Evolutionary conservation across 1,140 invertebrate species (phyloP), one percentile per base, ranked within the genome.

Genomic region (Musca vetustissima): DNA sequence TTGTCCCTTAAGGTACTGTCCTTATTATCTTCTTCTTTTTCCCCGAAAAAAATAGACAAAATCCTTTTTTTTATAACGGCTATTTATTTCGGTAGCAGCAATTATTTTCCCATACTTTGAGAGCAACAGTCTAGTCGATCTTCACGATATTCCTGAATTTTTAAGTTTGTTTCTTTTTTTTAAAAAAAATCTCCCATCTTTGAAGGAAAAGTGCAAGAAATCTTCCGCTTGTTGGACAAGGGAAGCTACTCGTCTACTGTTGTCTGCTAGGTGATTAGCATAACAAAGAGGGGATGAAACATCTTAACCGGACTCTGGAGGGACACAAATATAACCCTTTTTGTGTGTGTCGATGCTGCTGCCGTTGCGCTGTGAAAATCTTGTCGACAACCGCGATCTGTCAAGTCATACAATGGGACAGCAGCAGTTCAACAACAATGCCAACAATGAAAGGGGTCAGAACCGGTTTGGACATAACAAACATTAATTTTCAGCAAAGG

Each of bases 401-500:
- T 55, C 53, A 55, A 55, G 53, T 24, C 21, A 15, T 28, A 55
- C 21, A 55, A 22, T 21, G n/a, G 50, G 3, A 28, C 8, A 15
- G 8, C 48, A 47, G 15, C 28, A 3, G 8, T 28, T 28, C 28
- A 28, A 47, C 43, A 47, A 53, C 6, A 53, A 53, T 15, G 11
- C 4, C 19, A 19, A 53, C 17, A 19, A 53, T 22, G 24, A 55
- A 55, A 55, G 17, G 48, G 48, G 14, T 24, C 53, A 55, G 24
- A 55, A 55, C 53, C 53, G 53, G 53, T 55, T 55, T 55, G 53
- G 53, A 55, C 53, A 55, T 28, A 28, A 55, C 53, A 55, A 25
- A 55, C 53, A 55, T 55, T 55, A 55, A 55, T 55, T 55, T 49
- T 49, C 17, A 55, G 53, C 53, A 24, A 24, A 55, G 50, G 17